Conservation (phyloP, 1,140 invertebrate species). For the Eueides isabella region DNA sequence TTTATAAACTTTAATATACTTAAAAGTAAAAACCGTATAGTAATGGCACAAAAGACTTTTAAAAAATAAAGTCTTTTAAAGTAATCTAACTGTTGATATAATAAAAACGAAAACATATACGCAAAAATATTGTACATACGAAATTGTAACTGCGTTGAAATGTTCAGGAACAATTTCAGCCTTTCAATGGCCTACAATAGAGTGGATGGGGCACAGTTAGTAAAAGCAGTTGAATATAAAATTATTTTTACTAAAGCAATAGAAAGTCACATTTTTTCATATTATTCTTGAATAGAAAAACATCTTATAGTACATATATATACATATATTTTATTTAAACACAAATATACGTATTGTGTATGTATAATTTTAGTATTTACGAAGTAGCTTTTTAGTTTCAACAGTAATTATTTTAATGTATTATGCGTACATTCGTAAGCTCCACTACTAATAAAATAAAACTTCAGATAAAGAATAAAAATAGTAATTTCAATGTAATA, state of each 20-base stretch:
- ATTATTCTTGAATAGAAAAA: no score
- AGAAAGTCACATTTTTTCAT: no score
- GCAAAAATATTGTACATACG: constrained; percentile 30
- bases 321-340: no score
- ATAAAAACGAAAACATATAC: constrained; percentile 20
- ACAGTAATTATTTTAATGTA: no score
- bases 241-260: constrained; percentile 6
- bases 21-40: neutral
- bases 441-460: no score
- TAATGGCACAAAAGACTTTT: neutral
- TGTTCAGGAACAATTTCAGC: constrained; percentile 48
- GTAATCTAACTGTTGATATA: neutral
- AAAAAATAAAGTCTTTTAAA: constrained; percentile 18
- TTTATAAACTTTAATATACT: neutral
- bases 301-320: no score
- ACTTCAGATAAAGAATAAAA: no score
- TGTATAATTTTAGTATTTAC: no score
- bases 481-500: no score
- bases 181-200: constrained; percentile 40
- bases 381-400: no score
- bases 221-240: constrained; percentile 12
- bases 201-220: constrained; percentile 25
- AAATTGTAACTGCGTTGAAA: constrained; percentile 37
- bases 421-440: no score
- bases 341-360: no score